Base-by-base conservation (phyloP, 2,797 vertebrate genomes). In the Acanthopagrus latus region DNA sequence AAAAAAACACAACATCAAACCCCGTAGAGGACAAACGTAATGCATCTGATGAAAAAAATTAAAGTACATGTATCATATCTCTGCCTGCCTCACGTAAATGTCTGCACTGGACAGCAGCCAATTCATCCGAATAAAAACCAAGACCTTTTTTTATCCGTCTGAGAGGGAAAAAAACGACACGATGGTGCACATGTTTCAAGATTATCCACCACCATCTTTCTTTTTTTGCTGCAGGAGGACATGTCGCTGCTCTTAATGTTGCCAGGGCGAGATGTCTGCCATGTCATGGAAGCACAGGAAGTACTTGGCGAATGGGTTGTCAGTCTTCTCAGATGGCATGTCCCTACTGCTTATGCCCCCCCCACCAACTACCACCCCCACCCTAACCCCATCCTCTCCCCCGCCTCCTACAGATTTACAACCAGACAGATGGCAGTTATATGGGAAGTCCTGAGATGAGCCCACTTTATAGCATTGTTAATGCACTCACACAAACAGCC, bases 401-500 rank as follows among this genome's bases (percentile, higher is more conserved):
- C 95, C 94, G 93, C 94, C 94, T 95, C 91, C 93, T 93, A 96
- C 95, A 97, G 96, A 98, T 97, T 97, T 97, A 98, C 96, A 95
- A 91, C 95, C 95, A 95, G 96, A 96, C 97, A 97, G 97, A 97
- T 97, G 97, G 96, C 96, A 96, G 95, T 97, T 97, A 96, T 93
- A 94, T 96, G 96, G 95, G 96, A 96, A 96, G 96, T 96, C 95
- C 97, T 96, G 96, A 98, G 97, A 98, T 97, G 96, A 97, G 96
- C 96, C 92, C 96, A 96, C 96, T 97, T 97, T 97, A 96, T 95
- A 95, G 96, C 96, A 96, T 96, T 97, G 97, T 98, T 98, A 98
- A 98, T 96, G 97, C 96, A 97, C 96, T 97, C 95, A 93, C 97
- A 96, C 96, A 97, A 97, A 98, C 96, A 96, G 96, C 95, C 95